Percentiles rank a stretch among this genome's conserved stretches.
Evolutionary conservation across 2,113 vertebrate genomes (phyloP).

Genomic region (Chamaetylas fuelleborni): DNA sequence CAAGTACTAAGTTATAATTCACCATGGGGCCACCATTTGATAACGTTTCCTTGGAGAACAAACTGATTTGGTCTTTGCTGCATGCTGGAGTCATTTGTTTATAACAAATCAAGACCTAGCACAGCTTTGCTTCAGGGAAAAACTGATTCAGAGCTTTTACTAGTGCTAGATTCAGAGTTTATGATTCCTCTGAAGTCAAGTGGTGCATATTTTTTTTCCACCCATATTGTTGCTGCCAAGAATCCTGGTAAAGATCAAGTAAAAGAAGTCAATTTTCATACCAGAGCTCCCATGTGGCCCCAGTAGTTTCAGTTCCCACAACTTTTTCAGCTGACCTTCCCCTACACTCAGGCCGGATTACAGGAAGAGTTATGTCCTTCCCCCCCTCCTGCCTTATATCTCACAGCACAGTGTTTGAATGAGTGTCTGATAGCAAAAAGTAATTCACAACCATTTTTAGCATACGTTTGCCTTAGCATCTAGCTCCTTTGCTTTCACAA

Average conservation of each 20-base stretch:
- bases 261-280: constrained; percentile 31
- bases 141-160: constrained; percentile 13
- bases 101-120: not conserved
- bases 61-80: not conserved
- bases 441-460: not conserved
- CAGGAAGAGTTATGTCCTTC: not conserved
- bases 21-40: not conserved
- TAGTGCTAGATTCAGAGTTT: not conserved
- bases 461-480: not conserved
- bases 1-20: not conserved
- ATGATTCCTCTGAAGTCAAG: not conserved
- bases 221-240: constrained; percentile 13
- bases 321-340: constrained; percentile 19
- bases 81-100: not conserved
- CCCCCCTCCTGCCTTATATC: not conserved
- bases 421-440: not conserved
- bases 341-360: not conserved
- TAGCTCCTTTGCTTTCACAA: not conserved
- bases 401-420: not conserved
- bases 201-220: constrained; percentile 13
- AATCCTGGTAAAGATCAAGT: constrained; percentile 34
- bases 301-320: constrained; percentile 54
- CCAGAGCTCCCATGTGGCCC: constrained; percentile 36
- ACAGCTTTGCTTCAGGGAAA: not conserved
- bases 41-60: not conserved